phyloP scores from a whole-genome alignment of 2,888 invertebrate genomes.

The Drosophila yooni region DNA sequence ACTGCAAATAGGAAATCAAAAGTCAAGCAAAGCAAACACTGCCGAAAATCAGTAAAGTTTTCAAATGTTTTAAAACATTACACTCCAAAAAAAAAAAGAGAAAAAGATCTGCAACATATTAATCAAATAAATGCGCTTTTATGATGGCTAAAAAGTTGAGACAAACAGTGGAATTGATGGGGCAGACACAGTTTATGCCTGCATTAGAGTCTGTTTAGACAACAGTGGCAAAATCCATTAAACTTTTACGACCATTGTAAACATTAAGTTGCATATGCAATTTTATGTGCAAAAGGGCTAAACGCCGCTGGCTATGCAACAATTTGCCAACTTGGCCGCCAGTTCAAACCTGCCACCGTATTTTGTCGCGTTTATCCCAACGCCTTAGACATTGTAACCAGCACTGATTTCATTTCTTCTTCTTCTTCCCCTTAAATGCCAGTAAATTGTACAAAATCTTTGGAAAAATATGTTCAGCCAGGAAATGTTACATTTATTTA shows the following conservation, averaged over 20 bases:
- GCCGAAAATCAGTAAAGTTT: slow-evolving; percentile 39
- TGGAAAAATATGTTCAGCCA: slow-evolving; percentile 3
- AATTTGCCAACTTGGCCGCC: slow-evolving; percentile 59
- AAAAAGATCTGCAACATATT: slow-evolving; percentile 42
- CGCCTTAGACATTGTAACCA: slow-evolving; percentile 64
- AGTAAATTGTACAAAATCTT: slow-evolving; percentile 20
- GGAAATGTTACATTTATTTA: slow-evolving; percentile 47
- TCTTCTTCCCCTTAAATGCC: background rate
- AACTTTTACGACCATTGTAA: slow-evolving; percentile 80
- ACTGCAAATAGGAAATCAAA: slow-evolving; percentile 36
- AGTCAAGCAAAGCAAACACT: slow-evolving; percentile 24
- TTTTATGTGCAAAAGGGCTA: slow-evolving; percentile 69
- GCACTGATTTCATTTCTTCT: slow-evolving; percentile 49
- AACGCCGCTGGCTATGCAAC: slow-evolving; percentile 58
- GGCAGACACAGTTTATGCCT: slow-evolving; percentile 1
- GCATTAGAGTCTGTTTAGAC: slow-evolving; percentile 19
- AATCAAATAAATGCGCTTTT: slow-evolving; percentile 71
- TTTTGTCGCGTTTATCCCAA: slow-evolving; percentile 43
- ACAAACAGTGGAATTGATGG: slow-evolving; percentile 1
- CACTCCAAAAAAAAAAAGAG: slow-evolving; percentile 1
- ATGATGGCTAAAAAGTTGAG: slow-evolving; percentile 53
- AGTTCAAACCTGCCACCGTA: slow-evolving; percentile 38
- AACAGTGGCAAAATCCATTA: slow-evolving; percentile 71
- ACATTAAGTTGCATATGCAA: slow-evolving; percentile 80
- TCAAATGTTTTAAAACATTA: slow-evolving; percentile 46